phyloP scores from a whole-genome alignment of 1,140 invertebrate species.

The Lepeophtheirus salmonis region DNA sequence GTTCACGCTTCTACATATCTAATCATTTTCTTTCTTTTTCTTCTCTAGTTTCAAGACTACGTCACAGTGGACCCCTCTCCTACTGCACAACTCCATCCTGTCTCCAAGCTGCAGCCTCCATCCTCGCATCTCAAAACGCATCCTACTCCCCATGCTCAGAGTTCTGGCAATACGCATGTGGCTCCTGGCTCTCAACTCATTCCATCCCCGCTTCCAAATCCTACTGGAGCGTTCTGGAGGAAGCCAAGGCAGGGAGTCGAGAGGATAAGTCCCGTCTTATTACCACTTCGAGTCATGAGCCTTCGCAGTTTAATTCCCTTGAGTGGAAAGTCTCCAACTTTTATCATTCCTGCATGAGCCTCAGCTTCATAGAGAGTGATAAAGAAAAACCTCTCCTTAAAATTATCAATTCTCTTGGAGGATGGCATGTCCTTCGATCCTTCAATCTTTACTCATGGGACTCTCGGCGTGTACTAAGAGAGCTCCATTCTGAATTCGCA shows the following conservation, averaged over 20 bases:
- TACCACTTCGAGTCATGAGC: slow-evolving; percentile 18
- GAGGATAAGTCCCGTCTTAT: slow-evolving; percentile 8
- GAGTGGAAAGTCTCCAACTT: slow-evolving; percentile 30
- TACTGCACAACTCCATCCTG: slow-evolving; percentile 10
- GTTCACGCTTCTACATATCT: neutral
- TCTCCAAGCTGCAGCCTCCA: slow-evolving; percentile 5
- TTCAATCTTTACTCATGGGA: slow-evolving; percentile 18
- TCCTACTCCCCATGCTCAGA: slow-evolving; percentile 6
- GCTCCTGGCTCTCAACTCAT: neutral
- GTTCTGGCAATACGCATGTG: slow-evolving; percentile 9
- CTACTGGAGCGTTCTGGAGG: slow-evolving; percentile 1
- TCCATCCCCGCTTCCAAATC: slow-evolving; percentile 1
- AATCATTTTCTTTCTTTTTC: neutral
- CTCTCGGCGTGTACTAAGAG: slow-evolving; percentile 24
- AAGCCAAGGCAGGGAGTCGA: neutral
- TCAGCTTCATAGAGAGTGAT: slow-evolving; percentile 29
- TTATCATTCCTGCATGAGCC: slow-evolving; percentile 30
- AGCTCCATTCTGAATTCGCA: slow-evolving; percentile 30
- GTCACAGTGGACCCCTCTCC: slow-evolving; percentile 12
- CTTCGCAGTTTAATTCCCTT: slow-evolving; percentile 25
- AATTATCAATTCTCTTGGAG: slow-evolving; percentile 28
- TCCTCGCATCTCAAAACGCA: neutral
- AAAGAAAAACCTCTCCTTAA: slow-evolving; percentile 25
- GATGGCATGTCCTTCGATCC: slow-evolving; percentile 14
- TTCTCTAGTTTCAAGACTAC: slow-evolving; percentile 13